Conservation (phyloP, 2,888 invertebrate genomes). For the Spatulosminthurus flaviceps region DNA sequence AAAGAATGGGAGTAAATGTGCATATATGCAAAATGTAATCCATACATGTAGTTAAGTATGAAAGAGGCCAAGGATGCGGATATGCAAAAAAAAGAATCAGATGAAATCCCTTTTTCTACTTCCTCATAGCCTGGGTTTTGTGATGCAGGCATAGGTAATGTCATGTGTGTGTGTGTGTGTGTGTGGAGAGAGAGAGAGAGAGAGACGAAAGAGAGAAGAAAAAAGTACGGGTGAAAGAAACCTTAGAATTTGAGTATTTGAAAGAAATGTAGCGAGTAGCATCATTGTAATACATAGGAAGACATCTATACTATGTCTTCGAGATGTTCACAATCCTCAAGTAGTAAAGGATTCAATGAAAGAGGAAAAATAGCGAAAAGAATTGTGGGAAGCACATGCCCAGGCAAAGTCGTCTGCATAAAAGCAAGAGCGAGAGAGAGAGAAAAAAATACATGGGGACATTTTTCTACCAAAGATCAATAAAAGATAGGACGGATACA, state of each 20-base stretch:
- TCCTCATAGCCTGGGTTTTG: too few species aligned
- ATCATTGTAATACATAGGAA: neutral
- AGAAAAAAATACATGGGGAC: neutral
- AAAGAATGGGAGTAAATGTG: neutral
- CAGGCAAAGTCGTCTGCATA: neutral
- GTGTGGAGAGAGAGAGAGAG: too few species aligned
- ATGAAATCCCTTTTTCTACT: too few species aligned
- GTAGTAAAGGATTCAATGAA: neutral
- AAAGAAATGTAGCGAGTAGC: slow-evolving; percentile 16
- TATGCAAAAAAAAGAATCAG: too few species aligned
- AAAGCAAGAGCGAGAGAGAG: too few species aligned
- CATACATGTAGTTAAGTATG: too few species aligned
- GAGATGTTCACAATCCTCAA: slow-evolving; percentile 1
- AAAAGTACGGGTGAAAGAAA: neutral
- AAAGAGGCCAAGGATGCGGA: neutral
- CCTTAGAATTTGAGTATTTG: slow-evolving; percentile 23
- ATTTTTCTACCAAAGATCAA: slow-evolving; percentile 4
- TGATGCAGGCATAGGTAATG: neutral
- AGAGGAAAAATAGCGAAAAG: slow-evolving; percentile 2
- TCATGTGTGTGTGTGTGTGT: neutral
- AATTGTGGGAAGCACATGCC: slow-evolving; percentile 29
- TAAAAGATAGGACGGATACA: neutral
- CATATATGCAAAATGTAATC: neutral
- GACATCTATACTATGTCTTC: too few species aligned
- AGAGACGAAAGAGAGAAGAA: neutral